A percentile compares a stretch with the other conserved stretches of the same genome.
These are phyloP conservation scores for Ormyrus labotus DNA, from an alignment of 2,888 invertebrate species.

Conservation along the genomic window DNA sequence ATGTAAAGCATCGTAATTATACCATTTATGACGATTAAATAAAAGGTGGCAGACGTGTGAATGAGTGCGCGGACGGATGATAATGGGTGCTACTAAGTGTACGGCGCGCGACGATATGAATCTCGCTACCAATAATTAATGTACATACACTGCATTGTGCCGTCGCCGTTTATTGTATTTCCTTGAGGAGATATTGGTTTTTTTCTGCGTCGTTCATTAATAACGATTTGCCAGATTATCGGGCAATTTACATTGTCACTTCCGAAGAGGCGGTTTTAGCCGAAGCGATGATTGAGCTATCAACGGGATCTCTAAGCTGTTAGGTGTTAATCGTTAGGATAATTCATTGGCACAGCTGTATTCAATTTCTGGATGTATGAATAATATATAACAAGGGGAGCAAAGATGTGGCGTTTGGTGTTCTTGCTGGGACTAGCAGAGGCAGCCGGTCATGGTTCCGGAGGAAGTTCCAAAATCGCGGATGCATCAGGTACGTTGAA, in stretches of 20 bases:
- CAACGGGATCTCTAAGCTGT: not conserved
- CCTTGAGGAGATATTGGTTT: no score
- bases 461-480: constrained; percentile 57
- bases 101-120: no score
- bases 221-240: no score
- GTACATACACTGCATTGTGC: no score
- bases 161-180: no score
- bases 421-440: constrained; percentile 69
- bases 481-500: constrained; percentile 64
- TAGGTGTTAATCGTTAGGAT: not conserved
- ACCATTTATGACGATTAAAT: no score
- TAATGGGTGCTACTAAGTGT: no score
- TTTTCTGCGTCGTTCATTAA: no score
- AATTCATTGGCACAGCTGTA: not conserved
- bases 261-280: not conserved
- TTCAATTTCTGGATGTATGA: constrained; percentile 4
- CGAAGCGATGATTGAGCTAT: not conserved
- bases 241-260: not conserved
- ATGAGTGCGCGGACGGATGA: no score
- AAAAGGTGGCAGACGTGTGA: no score
- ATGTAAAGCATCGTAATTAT: no score
- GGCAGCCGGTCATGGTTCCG: constrained; percentile 65
- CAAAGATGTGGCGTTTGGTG: constrained; percentile 53
- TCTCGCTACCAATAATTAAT: no score
- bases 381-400: not conserved